Conservation (phyloP, 2,888 invertebrate genomes). For the Stenolophus ochropezus region DNA sequence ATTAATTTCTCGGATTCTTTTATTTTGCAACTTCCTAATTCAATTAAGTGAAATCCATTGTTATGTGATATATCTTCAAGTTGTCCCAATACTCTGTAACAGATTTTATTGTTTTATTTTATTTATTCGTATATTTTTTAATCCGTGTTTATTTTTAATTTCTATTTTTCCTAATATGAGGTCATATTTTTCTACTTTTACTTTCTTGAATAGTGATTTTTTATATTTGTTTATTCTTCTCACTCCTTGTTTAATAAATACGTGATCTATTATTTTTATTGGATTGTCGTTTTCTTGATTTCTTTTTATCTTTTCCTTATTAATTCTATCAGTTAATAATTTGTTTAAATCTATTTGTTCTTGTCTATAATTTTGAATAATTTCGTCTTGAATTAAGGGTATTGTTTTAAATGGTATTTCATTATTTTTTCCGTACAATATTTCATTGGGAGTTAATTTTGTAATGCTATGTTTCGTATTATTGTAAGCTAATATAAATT, state of each 20-base stretch:
- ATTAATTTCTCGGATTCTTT: too few species aligned
- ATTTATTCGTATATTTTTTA: too few species aligned
- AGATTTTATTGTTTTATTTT: too few species aligned
- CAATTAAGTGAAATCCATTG: too few species aligned
- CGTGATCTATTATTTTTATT: background rate
- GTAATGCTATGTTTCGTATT: slow-evolving; percentile 4
- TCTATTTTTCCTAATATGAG: too few species aligned
- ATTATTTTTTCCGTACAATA: slow-evolving; percentile 27
- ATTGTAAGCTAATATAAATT: slow-evolving; percentile 1
- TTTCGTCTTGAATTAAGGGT: background rate
- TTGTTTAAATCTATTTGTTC: background rate
- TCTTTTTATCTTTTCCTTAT: background rate
- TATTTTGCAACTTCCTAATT: too few species aligned
- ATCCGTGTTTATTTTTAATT: too few species aligned
- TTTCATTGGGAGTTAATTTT: too few species aligned
- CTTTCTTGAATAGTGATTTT: too few species aligned
- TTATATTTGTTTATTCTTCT: background rate
- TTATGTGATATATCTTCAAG: too few species aligned
- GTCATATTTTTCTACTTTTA: too few species aligned
- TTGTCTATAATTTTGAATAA: background rate
- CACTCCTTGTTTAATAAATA: background rate
- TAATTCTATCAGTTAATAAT: background rate
- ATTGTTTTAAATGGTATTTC: slow-evolving; percentile 4
- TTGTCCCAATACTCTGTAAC: too few species aligned
- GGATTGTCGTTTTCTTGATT: slow-evolving; percentile 6